Conservation (phyloP, 2,113 vertebrate genomes). For the Malurus elegans region DNA sequence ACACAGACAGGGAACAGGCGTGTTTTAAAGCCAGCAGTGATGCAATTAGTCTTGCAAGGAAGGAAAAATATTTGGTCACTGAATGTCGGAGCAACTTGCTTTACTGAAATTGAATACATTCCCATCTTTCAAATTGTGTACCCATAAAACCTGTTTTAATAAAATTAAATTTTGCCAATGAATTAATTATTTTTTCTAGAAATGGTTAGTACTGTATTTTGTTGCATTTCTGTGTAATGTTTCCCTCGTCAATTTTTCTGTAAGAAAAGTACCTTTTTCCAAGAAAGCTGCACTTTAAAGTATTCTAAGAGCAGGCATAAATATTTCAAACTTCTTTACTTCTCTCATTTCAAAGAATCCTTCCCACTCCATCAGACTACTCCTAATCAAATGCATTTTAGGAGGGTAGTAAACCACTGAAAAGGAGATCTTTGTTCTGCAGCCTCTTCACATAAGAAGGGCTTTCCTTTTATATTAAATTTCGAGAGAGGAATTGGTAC, state of each 20-base stretch:
- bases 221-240: neutral
- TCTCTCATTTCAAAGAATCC: neutral
- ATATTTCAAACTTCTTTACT: neutral
- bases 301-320: neutral
- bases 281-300: accelerated
- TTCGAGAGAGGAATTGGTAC: neutral
- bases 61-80: neutral
- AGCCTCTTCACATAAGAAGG: neutral
- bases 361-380: neutral
- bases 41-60: neutral
- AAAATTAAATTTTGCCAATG: neutral
- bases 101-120: neutral
- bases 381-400: neutral
- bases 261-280: neutral
- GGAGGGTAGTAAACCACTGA: neutral
- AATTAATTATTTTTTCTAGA: accelerated
- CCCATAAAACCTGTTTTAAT: neutral
- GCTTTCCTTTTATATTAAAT: accelerated
- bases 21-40: neutral
- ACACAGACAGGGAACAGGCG: accelerated
- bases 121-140: neutral
- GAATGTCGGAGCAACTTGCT: neutral
- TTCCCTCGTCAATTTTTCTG: neutral
- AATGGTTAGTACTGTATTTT: neutral
- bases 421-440: neutral